Conservation (phyloP, 92 coral and sea anemone genomes). For the Muricea muricata region DNA sequence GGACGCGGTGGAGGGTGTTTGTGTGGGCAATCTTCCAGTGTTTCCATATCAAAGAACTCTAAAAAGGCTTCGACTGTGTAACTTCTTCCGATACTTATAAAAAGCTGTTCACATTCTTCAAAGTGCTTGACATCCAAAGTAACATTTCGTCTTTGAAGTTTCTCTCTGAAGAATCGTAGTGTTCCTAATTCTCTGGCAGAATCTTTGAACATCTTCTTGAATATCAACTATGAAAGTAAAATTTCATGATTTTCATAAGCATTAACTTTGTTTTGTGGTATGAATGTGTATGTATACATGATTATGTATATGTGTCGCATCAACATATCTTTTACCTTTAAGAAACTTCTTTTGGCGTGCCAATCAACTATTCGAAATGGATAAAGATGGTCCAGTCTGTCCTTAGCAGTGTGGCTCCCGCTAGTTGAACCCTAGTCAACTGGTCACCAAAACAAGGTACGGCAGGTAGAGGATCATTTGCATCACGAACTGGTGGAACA, state of each 20-base stretch:
- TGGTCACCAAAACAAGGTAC: not conserved
- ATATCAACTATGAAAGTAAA: not conserved
- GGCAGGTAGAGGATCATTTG: not conserved
- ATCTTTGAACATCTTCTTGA: not conserved
- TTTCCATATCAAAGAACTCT: slow-evolving; percentile 15
- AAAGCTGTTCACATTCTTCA: not conserved
- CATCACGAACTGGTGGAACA: not conserved
- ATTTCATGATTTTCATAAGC: too few relatives aligned
- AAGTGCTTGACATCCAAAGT: not conserved
- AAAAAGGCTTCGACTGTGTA: slow-evolving; percentile 1
- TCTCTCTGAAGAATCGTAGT: not conserved
- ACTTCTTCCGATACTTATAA: not conserved
- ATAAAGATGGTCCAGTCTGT: not conserved
- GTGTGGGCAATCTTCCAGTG: not conserved
- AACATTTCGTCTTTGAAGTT: not conserved
- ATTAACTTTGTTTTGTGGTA: too few relatives aligned
- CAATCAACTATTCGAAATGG: not conserved
- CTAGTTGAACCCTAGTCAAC: not conserved
- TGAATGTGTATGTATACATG: not conserved
- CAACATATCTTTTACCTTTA: not conserved
- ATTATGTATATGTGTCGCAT: not conserved
- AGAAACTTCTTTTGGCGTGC: not conserved
- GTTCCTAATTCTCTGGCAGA: slow-evolving; percentile 21
- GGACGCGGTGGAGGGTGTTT: not conserved
- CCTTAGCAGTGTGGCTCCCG: not conserved